Base-by-base conservation (phyloP, 2,797 vertebrate genomes). In the Chromis chromis region DNA sequence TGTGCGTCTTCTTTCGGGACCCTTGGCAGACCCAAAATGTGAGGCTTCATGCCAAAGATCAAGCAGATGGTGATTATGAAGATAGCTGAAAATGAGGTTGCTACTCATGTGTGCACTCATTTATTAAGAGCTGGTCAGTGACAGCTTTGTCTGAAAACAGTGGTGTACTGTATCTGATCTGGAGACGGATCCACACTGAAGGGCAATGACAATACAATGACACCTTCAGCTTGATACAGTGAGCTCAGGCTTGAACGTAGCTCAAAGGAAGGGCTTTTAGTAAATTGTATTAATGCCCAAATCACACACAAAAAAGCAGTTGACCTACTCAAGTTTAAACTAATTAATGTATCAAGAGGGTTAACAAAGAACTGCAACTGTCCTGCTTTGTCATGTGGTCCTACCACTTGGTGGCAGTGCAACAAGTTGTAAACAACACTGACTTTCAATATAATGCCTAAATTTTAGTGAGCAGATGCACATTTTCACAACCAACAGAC, bases 21-120 rank as follows among this genome's bases (percentile, higher is more conserved):
- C 70, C 36, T 42, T 56, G 62, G 70, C 75, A 63, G 68, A 39
- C 66, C 79, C 31, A 58, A 58, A 79, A 72, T 25, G 39, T 1
- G 9, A 70, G 66, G 84, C 84, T 77, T 73, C 65, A 79, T 78
- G 89, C 89, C 89, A 92, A 82, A 91, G 79, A 89, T 92, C 84
- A 91, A 67, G 85, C 92, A 91, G 92, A 92, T 93, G 92, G 91
- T 68, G 66, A 81, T 88, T 81, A 87, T 86, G 64, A 88, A 84
- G 70, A 79, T 70, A 25, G 50, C 3, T 76, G 22, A 60, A 79
- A 83, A 44, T 72, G 70, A 70, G 82, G 65, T n/a, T 77, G 58
- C 50, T 56, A 1, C 57, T 83, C 57, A 16, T 57, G 21, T 73
- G 71, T 59, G 52, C 1, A 16, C 72, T 60, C 44, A 63, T 79